phyloP scores from a whole-genome alignment of 1,140 invertebrate genomes.

The Heliconius eleuchia region DNA sequence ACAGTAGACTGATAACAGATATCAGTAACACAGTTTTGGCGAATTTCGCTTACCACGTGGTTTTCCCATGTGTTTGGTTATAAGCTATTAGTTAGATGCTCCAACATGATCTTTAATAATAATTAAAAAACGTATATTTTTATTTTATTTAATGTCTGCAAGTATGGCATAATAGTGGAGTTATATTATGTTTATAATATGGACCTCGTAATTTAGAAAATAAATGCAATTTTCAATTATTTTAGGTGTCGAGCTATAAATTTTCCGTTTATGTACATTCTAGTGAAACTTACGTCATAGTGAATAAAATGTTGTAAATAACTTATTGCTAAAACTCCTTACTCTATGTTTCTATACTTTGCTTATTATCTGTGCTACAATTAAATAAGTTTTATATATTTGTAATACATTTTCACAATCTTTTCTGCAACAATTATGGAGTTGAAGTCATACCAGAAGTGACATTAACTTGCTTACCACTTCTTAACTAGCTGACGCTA shows the following conservation, averaged over 20 bases:
- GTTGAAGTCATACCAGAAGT: not conserved
- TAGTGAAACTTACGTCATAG: too few relatives aligned
- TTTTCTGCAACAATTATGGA: too few relatives aligned
- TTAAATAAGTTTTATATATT: too few relatives aligned
- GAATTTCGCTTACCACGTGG: conserved; percentile 42
- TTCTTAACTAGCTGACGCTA: not conserved
- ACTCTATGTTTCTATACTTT: too few relatives aligned
- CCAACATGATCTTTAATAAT: not conserved
- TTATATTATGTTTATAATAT: not conserved
- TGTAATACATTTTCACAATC: too few relatives aligned
- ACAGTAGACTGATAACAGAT: conserved; percentile 44
- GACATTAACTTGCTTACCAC: not conserved
- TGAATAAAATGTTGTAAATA: too few relatives aligned
- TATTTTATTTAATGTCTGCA: not conserved
- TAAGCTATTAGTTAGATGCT: not conserved
- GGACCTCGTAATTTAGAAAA: too few relatives aligned
- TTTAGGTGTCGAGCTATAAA: not conserved
- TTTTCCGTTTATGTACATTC: not conserved
- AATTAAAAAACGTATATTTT: not conserved
- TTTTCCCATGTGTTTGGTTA: not conserved
- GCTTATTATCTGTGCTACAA: too few relatives aligned
- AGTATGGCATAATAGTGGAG: not conserved
- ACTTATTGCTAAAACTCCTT: too few relatives aligned
- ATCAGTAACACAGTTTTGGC: conserved; percentile 46
- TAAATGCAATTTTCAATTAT: not conserved